These are phyloP conservation scores for Drosophila infuscata DNA, from an alignment of 2,888 invertebrate species.

Conservation along the genomic window DNA sequence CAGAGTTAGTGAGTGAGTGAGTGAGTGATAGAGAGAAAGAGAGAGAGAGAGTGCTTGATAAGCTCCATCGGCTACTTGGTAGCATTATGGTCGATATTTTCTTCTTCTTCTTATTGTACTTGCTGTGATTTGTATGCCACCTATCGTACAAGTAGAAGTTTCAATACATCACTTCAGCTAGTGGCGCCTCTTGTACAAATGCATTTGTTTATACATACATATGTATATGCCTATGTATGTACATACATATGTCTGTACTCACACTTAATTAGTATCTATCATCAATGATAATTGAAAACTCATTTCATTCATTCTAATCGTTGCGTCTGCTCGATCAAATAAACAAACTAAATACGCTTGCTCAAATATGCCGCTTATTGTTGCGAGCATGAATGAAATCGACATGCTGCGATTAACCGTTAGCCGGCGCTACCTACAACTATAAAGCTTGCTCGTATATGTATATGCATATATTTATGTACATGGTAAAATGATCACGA, in stretches of 20 bases:
- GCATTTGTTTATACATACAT: not conserved
- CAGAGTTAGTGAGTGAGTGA: not conserved
- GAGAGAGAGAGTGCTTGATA: conserved; percentile 18
- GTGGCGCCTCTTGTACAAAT: conserved; percentile 1
- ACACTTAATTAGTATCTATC: not conserved
- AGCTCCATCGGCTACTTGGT: conserved; percentile 8
- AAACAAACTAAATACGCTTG: not conserved
- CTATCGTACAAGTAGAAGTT: not conserved
- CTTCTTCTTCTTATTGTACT: not conserved
- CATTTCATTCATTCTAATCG: not conserved
- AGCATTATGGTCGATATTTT: conserved; percentile 9
- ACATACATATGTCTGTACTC: not conserved
- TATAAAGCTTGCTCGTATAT: too few species aligned
- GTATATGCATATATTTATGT: too few species aligned
- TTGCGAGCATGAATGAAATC: conserved; percentile 1
- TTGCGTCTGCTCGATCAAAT: not conserved
- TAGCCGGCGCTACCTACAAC: not conserved
- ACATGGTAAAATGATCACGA: not conserved
- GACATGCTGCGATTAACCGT: too few species aligned
- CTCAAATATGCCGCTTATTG: not conserved
- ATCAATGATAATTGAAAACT: not conserved
- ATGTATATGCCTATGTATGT: too few species aligned
- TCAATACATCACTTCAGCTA: not conserved
- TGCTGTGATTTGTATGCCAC: conserved; percentile 15
- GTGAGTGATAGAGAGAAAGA: not conserved